Evolutionary conservation across 2,113 vertebrate species (phyloP).

Genomic region (Erinaceus europaeus): DNA sequence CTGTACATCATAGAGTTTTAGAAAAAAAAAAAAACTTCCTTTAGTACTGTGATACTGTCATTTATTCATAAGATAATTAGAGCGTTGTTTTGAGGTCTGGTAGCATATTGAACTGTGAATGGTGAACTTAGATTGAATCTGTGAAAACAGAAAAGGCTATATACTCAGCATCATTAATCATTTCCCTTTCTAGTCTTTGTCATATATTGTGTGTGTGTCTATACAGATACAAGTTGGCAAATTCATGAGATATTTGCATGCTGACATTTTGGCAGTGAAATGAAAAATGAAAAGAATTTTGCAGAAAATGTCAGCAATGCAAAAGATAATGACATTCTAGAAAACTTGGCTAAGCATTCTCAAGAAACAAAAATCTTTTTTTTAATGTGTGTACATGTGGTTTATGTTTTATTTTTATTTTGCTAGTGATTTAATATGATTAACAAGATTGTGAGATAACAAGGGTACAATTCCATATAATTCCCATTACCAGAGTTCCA

Average conservation of each 20-base stretch:
- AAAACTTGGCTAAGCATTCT: conserved; percentile 38
- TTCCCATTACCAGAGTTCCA: too few relatives aligned
- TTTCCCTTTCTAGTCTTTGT: conserved; percentile 26
- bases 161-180: conserved; percentile 35
- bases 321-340: conserved; percentile 51
- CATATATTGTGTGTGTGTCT: background rate
- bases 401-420: too few relatives aligned
- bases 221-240: conserved; percentile 49
- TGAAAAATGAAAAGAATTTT: conserved; percentile 72
- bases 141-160: background rate
- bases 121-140: background rate
- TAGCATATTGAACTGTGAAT: background rate
- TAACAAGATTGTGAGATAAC: too few relatives aligned
- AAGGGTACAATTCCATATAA: too few relatives aligned
- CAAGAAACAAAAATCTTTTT: too few relatives aligned
- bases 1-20: background rate
- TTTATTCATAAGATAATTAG: conserved; percentile 34
- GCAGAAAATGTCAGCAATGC: conserved; percentile 62
- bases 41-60: background rate
- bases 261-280: conserved; percentile 66
- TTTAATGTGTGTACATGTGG: too few relatives aligned
- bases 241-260: conserved; percentile 57
- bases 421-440: too few relatives aligned
- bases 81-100: conserved; percentile 31
- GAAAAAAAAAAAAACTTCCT: conserved; percentile 16